Conservation (phyloP, 2,888 invertebrate genomes). For the Orthosia gracilis region DNA sequence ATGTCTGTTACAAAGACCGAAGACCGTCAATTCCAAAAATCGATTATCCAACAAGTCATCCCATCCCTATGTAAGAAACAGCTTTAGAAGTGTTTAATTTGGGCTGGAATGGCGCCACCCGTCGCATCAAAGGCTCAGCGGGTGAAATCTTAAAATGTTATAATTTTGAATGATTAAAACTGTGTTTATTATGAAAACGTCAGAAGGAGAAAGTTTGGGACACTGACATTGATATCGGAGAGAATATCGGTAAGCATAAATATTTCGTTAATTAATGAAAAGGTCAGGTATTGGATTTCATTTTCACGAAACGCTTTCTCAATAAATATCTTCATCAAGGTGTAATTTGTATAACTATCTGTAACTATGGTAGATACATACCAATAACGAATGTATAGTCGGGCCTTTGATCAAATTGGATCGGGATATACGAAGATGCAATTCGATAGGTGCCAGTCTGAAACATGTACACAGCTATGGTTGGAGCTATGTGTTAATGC, state of each 20-base stretch:
- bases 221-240: slow-evolving; percentile 24
- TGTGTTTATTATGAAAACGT: slow-evolving; percentile 31
- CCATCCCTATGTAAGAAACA: slow-evolving; percentile 25
- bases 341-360: no score
- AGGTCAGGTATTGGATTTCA: slow-evolving; percentile 23
- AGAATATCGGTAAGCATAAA: slow-evolving; percentile 14
- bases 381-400: no score
- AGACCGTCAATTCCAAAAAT: slow-evolving; percentile 13
- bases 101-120: slow-evolving; percentile 9
- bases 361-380: no score
- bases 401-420: slow-evolving; percentile 2
- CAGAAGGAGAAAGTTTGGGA: slow-evolving; percentile 34
- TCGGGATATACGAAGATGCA: neutral
- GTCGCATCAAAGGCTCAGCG: slow-evolving; percentile 39
- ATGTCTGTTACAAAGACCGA: slow-evolving; percentile 11
- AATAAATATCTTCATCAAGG: neutral
- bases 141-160: slow-evolving; percentile 40
- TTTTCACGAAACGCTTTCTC: slow-evolving; percentile 24
- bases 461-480: no score
- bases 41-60: slow-evolving; percentile 4
- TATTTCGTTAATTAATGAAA: slow-evolving; percentile 19
- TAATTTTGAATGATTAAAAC: slow-evolving; percentile 32
- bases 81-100: slow-evolving; percentile 43
- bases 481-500: no score
- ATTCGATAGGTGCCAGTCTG: neutral